Evolutionary conservation across 1,140 invertebrate species (phyloP).

Genomic region (Laupala kohalensis): DNA sequence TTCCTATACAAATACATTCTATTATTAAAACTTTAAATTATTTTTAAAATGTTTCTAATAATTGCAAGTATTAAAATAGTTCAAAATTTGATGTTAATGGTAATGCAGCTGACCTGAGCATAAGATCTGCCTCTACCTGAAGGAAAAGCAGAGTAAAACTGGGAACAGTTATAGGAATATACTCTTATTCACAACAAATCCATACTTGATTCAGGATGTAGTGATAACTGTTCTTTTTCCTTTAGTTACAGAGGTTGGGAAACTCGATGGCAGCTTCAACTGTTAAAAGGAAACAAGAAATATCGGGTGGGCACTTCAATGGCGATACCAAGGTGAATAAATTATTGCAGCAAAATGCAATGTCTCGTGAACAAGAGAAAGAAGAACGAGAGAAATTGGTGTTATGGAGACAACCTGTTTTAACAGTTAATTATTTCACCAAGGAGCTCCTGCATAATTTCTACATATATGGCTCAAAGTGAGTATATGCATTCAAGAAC

Average conservation of each 20-base stretch:
- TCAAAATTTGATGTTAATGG: no score
- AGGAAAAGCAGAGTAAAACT: no score
- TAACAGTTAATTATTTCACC: slow-evolving; percentile 40
- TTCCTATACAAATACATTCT: no score
- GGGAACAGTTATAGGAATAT: no score
- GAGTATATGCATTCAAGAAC: not conserved
- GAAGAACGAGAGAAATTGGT: slow-evolving; percentile 53
- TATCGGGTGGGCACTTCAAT: not conserved
- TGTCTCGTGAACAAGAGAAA: slow-evolving; percentile 25
- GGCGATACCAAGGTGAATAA: not conserved
- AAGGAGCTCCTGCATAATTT: slow-evolving; percentile 11
- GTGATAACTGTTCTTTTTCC: no score
- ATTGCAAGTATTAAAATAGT: no score
- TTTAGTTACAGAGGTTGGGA: slow-evolving; percentile 1
- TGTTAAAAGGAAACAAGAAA: not conserved
- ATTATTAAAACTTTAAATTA: no score
- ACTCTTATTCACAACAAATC: no score
- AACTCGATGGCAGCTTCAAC: not conserved
- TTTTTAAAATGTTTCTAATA: no score
- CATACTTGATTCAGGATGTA: no score
- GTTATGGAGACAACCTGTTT: slow-evolving; percentile 73
- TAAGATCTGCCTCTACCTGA: no score
- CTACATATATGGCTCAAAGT: slow-evolving; percentile 13
- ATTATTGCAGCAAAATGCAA: not conserved
- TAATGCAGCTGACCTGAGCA: no score